Evolutionary conservation across 2,113 vertebrate species (phyloP).

Genomic region (Platichthys flesus): DNA sequence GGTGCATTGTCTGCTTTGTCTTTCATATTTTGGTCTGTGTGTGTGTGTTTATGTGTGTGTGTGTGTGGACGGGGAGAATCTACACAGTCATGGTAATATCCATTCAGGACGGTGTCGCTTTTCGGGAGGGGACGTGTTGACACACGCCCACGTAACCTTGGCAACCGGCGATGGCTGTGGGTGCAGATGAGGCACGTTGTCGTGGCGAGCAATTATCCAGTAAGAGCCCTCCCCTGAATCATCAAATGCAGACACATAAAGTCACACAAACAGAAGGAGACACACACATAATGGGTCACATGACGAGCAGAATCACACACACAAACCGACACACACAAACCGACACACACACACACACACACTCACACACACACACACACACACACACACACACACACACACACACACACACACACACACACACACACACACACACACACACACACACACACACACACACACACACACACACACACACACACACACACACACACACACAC

Average conservation of each 20-base stretch:
- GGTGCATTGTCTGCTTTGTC: conserved; percentile 36
- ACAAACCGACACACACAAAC: conserved; percentile 30
- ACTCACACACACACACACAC: conserved; percentile 44
- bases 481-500: conserved; percentile 54
- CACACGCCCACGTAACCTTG: conserved; percentile 78
- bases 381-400: conserved; percentile 35
- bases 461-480: conserved; percentile 27
- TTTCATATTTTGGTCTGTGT: conserved; percentile 9
- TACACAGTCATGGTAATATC: conserved; percentile 70
- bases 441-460: conserved; percentile 35
- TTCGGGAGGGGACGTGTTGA: conserved; percentile 70
- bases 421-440: conserved; percentile 47
- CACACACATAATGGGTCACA: conserved; percentile 42
- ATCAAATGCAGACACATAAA: conserved; percentile 61
- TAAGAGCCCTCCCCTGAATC: conserved; percentile 78
- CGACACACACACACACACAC: conserved; percentile 35
- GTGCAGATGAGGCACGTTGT: conserved; percentile 75
- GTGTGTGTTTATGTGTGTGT: background rate
- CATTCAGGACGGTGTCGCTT: conserved; percentile 78
- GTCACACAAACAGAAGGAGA: conserved; percentile 38
- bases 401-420: conserved; percentile 27
- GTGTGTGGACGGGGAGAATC: conserved; percentile 31
- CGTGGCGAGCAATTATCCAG: conserved; percentile 79
- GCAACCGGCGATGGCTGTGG: conserved; percentile 73
- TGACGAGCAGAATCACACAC: conserved; percentile 23